phyloP scores from a whole-genome alignment of 2,797 vertebrate species.

The Acrocephalus scirpaceus region DNA sequence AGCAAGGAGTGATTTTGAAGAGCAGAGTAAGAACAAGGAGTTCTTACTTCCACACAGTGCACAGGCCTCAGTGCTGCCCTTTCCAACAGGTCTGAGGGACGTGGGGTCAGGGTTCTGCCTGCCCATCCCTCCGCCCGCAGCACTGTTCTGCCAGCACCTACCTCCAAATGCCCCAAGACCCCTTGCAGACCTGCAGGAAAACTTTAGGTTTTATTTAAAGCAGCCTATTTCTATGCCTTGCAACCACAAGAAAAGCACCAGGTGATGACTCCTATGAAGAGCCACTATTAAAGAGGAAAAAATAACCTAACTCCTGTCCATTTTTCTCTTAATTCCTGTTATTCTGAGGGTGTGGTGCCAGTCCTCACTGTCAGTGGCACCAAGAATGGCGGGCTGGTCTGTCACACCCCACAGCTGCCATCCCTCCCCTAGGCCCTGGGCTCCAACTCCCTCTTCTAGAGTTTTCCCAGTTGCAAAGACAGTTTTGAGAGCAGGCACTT shows the following conservation, averaged over 20 bases:
- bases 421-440: not conserved
- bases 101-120: fast-evolving
- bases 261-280: not conserved
- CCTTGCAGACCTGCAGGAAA: not conserved
- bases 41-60: fast-evolving
- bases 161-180: not conserved
- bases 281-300: not conserved
- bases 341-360: not conserved
- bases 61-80: fast-evolving
- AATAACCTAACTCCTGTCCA: not conserved
- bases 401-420: not conserved
- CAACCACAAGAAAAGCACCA: not conserved
- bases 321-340: not conserved
- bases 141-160: not conserved
- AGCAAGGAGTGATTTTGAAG: not conserved
- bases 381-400: not conserved
- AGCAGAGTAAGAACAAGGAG: not conserved
- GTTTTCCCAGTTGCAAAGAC: not conserved
- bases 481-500: not conserved
- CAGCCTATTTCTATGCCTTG: not conserved
- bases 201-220: not conserved
- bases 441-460: not conserved
- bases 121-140: fast-evolving
- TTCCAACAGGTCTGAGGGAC: not conserved
- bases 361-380: not conserved